These are phyloP conservation scores for Helicoverpa zea DNA, from an alignment of 1,140 invertebrate genomes.

Conservation along the genomic window DNA sequence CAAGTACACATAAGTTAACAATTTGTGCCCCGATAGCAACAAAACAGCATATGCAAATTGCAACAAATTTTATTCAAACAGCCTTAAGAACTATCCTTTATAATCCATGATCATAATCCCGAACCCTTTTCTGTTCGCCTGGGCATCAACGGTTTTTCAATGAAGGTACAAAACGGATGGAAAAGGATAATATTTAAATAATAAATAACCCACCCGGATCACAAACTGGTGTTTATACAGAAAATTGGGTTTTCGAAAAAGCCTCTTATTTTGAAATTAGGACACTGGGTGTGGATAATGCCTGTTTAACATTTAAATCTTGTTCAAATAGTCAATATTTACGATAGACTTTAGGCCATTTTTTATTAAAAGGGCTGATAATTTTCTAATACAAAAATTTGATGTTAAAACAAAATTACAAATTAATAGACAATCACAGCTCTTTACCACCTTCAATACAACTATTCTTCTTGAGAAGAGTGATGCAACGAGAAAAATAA, in stretches of 20 bases:
- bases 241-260: slow-evolving; percentile 43
- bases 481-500: too few species aligned
- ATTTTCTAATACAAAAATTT: too few species aligned
- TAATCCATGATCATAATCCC: slow-evolving; percentile 8
- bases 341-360: too few species aligned
- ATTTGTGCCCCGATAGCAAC: too few species aligned
- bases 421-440: too few species aligned
- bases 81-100: not conserved
- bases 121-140: not conserved
- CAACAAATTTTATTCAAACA: slow-evolving; percentile 1
- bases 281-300: not conserved
- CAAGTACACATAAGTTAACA: too few species aligned
- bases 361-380: too few species aligned
- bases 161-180: slow-evolving; percentile 28
- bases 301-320: not conserved
- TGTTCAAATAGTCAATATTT: too few species aligned
- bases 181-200: slow-evolving; percentile 46
- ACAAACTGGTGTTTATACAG: slow-evolving; percentile 23
- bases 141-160: slow-evolving; percentile 30
- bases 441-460: too few species aligned
- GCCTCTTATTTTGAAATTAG: slow-evolving; percentile 22
- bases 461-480: too few species aligned
- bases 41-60: not conserved
- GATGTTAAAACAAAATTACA: too few species aligned
- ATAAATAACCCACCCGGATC: slow-evolving; percentile 29